Conservation (phyloP, 92 coral and sea anemone species). For the Micromussa lordhowensis region DNA sequence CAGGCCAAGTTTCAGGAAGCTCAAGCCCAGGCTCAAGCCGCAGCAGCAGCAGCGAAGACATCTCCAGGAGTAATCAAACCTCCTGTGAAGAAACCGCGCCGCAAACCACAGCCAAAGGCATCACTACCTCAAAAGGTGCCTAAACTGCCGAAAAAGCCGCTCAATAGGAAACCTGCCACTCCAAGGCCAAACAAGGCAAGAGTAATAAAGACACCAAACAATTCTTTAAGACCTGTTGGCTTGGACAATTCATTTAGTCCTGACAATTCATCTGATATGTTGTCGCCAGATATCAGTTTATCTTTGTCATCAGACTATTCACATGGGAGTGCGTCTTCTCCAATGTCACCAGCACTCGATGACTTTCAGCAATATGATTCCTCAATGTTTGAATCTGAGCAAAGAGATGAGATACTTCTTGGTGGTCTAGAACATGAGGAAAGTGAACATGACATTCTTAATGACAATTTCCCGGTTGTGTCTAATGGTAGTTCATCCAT, state of each 20-base stretch:
- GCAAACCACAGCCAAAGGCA: slow-evolving; percentile 87
- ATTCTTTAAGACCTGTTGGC: slow-evolving; percentile 57
- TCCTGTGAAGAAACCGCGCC: slow-evolving; percentile 87
- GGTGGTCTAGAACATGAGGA: slow-evolving; percentile 70
- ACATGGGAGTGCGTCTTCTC: slow-evolving; percentile 76
- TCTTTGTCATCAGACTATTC: slow-evolving; percentile 82
- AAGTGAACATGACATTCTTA: slow-evolving; percentile 51
- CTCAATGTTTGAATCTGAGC: slow-evolving; percentile 78
- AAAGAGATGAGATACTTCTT: slow-evolving; percentile 74
- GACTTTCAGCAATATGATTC: slow-evolving; percentile 82
- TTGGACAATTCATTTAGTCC: slow-evolving; percentile 73
- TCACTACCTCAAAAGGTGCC: slow-evolving; percentile 61
- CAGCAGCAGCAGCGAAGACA: slow-evolving; percentile 75
- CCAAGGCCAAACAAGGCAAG: slow-evolving; percentile 73
- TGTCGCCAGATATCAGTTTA: slow-evolving; percentile 72
- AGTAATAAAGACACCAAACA: slow-evolving; percentile 60
- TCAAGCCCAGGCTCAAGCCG: slow-evolving; percentile 73
- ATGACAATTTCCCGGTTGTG: slow-evolving; percentile 44
- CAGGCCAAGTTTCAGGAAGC: slow-evolving; percentile 81
- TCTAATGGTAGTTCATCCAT: slow-evolving; percentile 70
- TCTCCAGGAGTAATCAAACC: slow-evolving; percentile 69
- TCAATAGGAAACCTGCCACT: slow-evolving; percentile 69
- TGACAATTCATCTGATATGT: slow-evolving; percentile 72
- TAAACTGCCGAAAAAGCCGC: slow-evolving; percentile 68
- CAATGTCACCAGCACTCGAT: slow-evolving; percentile 71